Conservation (phyloP, 2,888 invertebrate species). For the Aproaerema taeniolella region DNA sequence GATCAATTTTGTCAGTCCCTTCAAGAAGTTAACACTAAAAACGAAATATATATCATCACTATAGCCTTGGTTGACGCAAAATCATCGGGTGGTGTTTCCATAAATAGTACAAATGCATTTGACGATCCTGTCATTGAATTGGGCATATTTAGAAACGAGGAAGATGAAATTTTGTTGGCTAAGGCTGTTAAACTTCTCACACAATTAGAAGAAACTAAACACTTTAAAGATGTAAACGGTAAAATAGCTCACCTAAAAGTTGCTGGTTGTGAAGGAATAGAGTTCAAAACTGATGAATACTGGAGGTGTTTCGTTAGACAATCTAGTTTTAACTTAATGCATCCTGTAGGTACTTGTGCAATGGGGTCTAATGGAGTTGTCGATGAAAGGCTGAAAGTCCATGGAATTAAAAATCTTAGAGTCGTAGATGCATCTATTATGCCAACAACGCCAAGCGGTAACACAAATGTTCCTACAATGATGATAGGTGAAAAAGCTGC, state of each 20-base stretch:
- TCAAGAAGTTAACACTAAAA: too few species aligned
- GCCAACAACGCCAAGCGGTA: conserved; percentile 54
- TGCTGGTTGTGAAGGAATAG: conserved; percentile 66
- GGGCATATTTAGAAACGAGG: conserved; percentile 37
- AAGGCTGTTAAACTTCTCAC: background rate
- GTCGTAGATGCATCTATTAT: conserved; percentile 60
- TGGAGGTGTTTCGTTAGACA: conserved; percentile 80
- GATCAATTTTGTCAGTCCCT: too few species aligned
- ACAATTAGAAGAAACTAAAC: conserved; percentile 29
- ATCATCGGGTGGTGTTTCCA: conserved; percentile 50
- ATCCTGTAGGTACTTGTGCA: conserved; percentile 70
- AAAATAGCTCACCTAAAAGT: conserved; percentile 44
- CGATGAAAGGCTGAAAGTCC: conserved; percentile 46
- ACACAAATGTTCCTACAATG: conserved; percentile 57
- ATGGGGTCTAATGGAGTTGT: conserved; percentile 58
- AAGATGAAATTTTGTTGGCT: background rate
- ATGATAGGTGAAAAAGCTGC: conserved; percentile 65
- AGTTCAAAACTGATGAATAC: conserved; percentile 76
- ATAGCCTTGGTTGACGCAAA: too few species aligned
- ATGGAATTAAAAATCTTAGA: conserved; percentile 42
- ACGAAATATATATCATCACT: background rate
- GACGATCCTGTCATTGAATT: conserved; percentile 50
- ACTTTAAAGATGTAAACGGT: conserved; percentile 39
- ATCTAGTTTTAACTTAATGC: too few species aligned
- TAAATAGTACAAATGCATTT: conserved; percentile 43